Evolutionary conservation across 2,113 vertebrate genomes (phyloP), one percentile per base, ranked within the genome.

Genomic region (Corynorhinus townsendii): DNA sequence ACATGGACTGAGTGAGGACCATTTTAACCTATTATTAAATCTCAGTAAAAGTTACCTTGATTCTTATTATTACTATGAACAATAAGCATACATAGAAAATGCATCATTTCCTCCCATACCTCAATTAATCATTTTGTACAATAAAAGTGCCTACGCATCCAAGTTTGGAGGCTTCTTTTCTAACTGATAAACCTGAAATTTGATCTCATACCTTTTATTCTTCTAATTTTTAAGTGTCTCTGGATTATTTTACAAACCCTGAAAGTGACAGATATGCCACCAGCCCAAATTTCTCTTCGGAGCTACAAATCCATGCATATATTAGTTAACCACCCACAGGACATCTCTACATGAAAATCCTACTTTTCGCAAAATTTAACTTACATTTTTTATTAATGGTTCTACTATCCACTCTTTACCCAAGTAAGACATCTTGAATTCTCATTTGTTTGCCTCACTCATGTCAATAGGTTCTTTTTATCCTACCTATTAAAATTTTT

Each of bases 11-110:
- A 69, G 16, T 84, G 35, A 86, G n/a, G n/a, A 64, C 19, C 47
- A 59, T 72, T 72, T 80, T 82, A 88, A 93, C 82, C n/a, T 91
- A 15, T 77, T 43, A 81, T 38, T 88, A 81, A 71, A 86, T 77
- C 35, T 45, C 85, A 43, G 5, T 86, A 59, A 62, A 75, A 22
- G 4, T 71, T 76, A 72, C 45, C 56, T 93, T 52, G 22, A 43
- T 59, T 38, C 33, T 91, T 66, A 76, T 62, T 76, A 56, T 17
- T 59, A 85, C 73, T 33, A 19, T 22, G 16, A 17, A 52, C 11
- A 68, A 30, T 24, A 81, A 93, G 40, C 11, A 72, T 38, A 69
- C 11, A 49, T 52, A 75, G 16, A 79, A 56, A 11, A 4, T 43
- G 0, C 10, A 71, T 10, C 22, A 38, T n/a, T 89, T 87, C 59